Conservation (phyloP, 2,113 vertebrate species). For the Tyto alba region DNA sequence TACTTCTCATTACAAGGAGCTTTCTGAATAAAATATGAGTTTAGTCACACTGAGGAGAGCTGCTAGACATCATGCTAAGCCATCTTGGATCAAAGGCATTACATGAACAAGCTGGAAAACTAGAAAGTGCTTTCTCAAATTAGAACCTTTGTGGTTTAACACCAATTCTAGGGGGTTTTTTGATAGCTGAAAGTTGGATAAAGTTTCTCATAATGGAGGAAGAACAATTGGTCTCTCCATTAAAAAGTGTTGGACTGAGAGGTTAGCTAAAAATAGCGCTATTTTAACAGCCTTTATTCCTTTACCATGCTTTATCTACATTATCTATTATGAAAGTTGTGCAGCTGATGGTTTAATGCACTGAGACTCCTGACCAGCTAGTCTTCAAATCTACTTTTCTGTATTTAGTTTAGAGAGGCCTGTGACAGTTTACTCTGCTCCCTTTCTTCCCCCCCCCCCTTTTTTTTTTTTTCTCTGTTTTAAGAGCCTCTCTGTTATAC, state of each 20-base stretch:
- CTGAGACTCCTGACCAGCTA: not conserved
- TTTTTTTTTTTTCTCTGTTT: no score
- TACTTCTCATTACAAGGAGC: not conserved
- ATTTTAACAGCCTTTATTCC: not conserved
- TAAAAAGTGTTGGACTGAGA: not conserved
- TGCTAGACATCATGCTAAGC: not conserved
- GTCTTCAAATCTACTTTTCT: not conserved
- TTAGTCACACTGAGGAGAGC: not conserved
- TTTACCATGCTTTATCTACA: not conserved
- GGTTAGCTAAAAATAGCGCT: not conserved
- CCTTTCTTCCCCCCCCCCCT: not conserved
- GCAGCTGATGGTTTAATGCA: not conserved
- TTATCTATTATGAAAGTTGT: not conserved
- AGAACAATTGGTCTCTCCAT: not conserved
- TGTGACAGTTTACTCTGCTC: not conserved
- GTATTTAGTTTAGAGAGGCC: not conserved
- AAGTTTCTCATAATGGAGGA: not conserved
- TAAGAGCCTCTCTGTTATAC: not conserved
- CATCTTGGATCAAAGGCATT: not conserved
- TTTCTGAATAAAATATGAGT: slow-evolving; percentile 27
- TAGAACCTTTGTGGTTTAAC: not conserved
- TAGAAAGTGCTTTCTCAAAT: not conserved
- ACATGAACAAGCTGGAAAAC: not conserved
- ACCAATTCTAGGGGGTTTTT: not conserved
- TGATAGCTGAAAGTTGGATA: not conserved